A percentile compares a stretch with the other conserved stretches of the same genome.
phyloP scores from a whole-genome alignment of 2,797 vertebrate genomes.

The Octomys mimax region DNA sequence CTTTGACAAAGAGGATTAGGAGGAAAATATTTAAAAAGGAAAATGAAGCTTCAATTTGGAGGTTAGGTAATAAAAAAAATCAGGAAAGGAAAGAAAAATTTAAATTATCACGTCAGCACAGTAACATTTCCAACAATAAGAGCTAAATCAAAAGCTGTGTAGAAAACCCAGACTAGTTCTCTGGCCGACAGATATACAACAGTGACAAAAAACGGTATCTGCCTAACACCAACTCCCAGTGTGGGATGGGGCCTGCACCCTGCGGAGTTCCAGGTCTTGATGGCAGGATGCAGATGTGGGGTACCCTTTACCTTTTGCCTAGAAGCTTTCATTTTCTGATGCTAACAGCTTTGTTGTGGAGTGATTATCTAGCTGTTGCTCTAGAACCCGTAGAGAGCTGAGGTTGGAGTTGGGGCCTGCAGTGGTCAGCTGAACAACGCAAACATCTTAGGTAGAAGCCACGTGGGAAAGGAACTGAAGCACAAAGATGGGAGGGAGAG shows the following conservation, averaged over 20 bases:
- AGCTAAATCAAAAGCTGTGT: not conserved
- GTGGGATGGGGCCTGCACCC: not conserved
- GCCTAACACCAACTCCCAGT: not conserved
- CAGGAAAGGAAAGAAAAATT: constrained; percentile 43
- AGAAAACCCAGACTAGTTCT: not conserved
- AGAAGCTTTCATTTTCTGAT: not conserved
- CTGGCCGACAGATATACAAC: not conserved
- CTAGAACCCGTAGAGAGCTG: not conserved
- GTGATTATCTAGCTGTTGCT: not conserved
- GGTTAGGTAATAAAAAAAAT: constrained; percentile 28
- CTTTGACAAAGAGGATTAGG: constrained; percentile 74
- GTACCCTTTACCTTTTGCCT: not conserved
- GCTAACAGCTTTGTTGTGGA: not conserved
- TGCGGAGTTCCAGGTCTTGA: too few relatives aligned
- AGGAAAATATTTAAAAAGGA: constrained; percentile 70
- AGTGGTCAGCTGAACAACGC: not conserved
- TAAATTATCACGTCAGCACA: constrained; percentile 32
- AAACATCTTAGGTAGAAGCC: not conserved
- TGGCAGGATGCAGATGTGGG: not conserved
- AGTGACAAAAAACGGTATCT: not conserved
- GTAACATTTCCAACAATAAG: constrained; percentile 28
- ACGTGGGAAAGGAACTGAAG: not conserved
- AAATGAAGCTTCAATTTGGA: constrained; percentile 55
- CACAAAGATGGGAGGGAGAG: not conserved
- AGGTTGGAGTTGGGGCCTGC: not conserved